Evolutionary conservation across 2,113 vertebrate genomes (phyloP).

Genomic region (Calypte anna): DNA sequence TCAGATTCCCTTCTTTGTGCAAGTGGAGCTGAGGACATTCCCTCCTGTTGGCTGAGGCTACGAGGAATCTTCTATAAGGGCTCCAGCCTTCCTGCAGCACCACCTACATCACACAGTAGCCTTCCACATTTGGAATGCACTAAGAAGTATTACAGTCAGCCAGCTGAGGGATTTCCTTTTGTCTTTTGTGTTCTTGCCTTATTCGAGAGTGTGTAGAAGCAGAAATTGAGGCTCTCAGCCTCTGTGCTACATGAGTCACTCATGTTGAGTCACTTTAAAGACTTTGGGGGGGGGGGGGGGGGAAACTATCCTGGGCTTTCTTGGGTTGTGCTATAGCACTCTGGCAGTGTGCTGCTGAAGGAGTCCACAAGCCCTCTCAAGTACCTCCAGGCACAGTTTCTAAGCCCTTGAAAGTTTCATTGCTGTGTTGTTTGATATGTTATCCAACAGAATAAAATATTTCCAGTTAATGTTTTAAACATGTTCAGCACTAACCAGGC

Average conservation of each 20-base stretch:
- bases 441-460: constrained; percentile 70
- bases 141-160: background rate
- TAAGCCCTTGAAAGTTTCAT: constrained; percentile 53
- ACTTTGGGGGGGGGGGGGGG: too few relatives aligned
- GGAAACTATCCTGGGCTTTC: background rate
- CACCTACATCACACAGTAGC: accelerated
- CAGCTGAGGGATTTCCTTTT: background rate
- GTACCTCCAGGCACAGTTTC: constrained; percentile 41
- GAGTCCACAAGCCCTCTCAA: background rate
- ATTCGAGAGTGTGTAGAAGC: background rate
- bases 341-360: background rate
- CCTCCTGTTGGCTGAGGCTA: background rate
- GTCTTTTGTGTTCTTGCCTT: background rate
- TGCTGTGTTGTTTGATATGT: constrained; percentile 48
- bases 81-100: background rate
- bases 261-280: background rate
- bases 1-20: accelerated
- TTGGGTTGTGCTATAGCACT: background rate
- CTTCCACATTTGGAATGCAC: accelerated
- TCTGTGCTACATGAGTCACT: background rate
- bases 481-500: constrained; percentile 22
- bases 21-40: accelerated
- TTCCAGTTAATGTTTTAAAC: constrained; percentile 64
- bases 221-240: background rate
- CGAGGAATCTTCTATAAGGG: background rate